Evolutionary conservation across 2,113 vertebrate species (phyloP).

Genomic region (Plecotus auritus): DNA sequence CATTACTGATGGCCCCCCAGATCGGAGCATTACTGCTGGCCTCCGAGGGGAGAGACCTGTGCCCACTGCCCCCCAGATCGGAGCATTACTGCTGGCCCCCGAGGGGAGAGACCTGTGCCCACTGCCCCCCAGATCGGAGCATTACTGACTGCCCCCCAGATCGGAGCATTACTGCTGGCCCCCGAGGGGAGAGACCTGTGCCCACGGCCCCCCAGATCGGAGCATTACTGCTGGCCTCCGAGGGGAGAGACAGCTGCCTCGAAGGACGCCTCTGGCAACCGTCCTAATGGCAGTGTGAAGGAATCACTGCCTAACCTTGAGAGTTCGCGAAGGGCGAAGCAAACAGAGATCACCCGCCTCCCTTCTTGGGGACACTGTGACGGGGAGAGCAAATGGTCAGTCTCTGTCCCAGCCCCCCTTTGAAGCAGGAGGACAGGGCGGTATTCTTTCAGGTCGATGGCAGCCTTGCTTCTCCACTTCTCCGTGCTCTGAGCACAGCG

Average conservation of each 20-base stretch:
- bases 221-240: constrained; percentile 79
- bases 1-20: constrained; percentile 80
- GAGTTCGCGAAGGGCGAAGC: constrained; percentile 78
- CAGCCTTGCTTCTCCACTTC: not conserved
- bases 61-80: too few relatives aligned
- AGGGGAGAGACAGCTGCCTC: constrained; percentile 82
- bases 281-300: constrained; percentile 84
- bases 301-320: constrained; percentile 82
- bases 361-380: constrained; percentile 13
- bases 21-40: constrained; percentile 78
- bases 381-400: constrained; percentile 18
- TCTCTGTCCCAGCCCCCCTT: not conserved
- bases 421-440: not conserved
- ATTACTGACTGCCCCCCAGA: too few relatives aligned
- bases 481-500: not conserved
- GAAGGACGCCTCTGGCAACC: constrained; percentile 82
- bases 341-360: constrained; percentile 63
- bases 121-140: too few relatives aligned
- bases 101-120: constrained; percentile 81
- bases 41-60: constrained; percentile 81
- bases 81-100: constrained; percentile 79
- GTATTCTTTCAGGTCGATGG: not conserved
- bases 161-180: too few relatives aligned
- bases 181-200: too few relatives aligned
- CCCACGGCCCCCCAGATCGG: too few relatives aligned